Base-by-base conservation (phyloP, 2,888 invertebrate species). In the Drosophila acutilabella region DNA sequence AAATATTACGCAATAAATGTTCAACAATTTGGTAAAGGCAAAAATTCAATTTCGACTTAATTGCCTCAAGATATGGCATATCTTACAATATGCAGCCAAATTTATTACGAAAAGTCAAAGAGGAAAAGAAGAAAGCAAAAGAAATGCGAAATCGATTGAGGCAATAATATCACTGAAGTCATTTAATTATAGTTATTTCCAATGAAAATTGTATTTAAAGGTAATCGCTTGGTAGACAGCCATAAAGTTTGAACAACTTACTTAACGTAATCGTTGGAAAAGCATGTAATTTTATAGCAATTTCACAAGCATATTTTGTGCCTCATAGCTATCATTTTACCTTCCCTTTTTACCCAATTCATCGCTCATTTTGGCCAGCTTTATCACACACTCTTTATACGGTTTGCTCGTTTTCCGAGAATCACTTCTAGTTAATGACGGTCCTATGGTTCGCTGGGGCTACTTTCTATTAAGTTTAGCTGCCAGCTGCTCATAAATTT, bases 401-500 rank as follows among this genome's bases (percentile, higher is more conserved):
- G 23, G 23, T 14, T 42, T 50, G 53, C 50, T 68, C 70, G 60
- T 71, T 83, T 74, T 52, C 76, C 56, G 36, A 60, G 53, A 72
- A 73, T 64, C 53, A 69, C 41, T 76, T 70, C 54, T 50, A 77
- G 64, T 71, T 81, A 81, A 74, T 84, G 69, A 64, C 66, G 74
- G 68, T 78, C 54, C 62, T 60, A 33, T 45, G 18, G 56, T 38
- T 13, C 2, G 30, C n/a, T 16, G 20, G 45, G 36, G 13, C 16
- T 41, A 52, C 42, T 64, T 57, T 62, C 61, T 53, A 68, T 61
- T 74, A 68, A 62, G 50, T 52, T 23, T 44, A 41, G 65, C 57
- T 60, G 45, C 61, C 70, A 73, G 70, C 64, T 71, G 71, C 58
- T 60, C 78, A 73, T 78, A 80, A 80, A 78, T 80, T 79, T 52